Base-by-base conservation (phyloP, 2,113 vertebrate species). In the Xiphophorus couchianus region DNA sequence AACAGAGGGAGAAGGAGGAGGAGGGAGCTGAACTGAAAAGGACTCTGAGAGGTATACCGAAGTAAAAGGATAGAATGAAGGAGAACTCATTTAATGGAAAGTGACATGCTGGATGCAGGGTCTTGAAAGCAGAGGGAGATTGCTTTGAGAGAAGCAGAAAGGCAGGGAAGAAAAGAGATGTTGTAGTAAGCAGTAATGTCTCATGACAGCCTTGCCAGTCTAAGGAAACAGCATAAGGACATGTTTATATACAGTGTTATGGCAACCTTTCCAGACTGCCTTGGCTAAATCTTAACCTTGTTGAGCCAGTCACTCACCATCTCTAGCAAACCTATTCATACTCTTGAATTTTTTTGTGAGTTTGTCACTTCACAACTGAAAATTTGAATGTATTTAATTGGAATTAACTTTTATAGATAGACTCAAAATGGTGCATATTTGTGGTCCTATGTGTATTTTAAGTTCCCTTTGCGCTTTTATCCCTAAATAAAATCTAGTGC, bases 211-310 rank as follows among this genome's bases (percentile, higher is more conserved):
- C 70, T 76, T 78, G 84, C 90, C 77, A 78, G 66, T 74, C 51
- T 54, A 76, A 88, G 79, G 77, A 85, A 83, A 74, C 76, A 65
- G 84, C 78, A 73, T 44, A 33, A 63, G 75, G 84, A 88, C 85
- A 77, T 90, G 88, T 92, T 91, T 90, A 84, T 80, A 66, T 83
- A 76, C 35, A n/a, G 65, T 72, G 64, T 14, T 78, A 66, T 74
- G 78, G 75, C 83, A 73, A 74, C n/a, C 63, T 61, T 77, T 74
- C 58, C 71, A 58, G 63, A 65, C 64, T 54, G 80, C 78, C 72
- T 71, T 31, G 71, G 62, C 44, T 62, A 29, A 54, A 60, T 81
- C 69, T 71, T 30, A 48, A 71, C 51, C 74, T 58, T 58, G 13
- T 76, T 72, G 29, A 42, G 54, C 68, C 65, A 10, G 58, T 15